Conservation (phyloP, 2,113 vertebrate species). For the Pavo muticus region DNA sequence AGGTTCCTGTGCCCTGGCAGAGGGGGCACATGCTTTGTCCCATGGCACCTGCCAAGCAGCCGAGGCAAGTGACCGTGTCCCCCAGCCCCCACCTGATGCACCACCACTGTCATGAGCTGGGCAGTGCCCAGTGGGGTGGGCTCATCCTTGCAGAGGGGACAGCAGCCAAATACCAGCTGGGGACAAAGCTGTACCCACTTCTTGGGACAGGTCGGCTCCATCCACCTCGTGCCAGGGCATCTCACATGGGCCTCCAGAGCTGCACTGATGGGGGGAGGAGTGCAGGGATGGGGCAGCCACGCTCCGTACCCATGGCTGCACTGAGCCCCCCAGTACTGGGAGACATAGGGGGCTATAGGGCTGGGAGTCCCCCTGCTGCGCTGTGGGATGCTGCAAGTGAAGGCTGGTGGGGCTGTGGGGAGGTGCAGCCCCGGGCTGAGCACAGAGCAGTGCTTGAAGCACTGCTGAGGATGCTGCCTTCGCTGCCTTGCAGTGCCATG, state of each 20-base stretch:
- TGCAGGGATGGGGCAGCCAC: neutral
- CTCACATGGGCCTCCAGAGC: neutral
- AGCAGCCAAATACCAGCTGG: neutral
- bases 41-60: rapidly evolving
- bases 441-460: rapidly evolving
- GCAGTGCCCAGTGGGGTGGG: neutral
- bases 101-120: neutral
- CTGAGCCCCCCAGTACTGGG: rapidly evolving
- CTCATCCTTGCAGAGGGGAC: rapidly evolving
- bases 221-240: neutral
- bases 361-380: neutral
- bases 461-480: too few relatives aligned
- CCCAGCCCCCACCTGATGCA: neutral
- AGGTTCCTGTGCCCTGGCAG: rapidly evolving
- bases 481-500: neutral
- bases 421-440: rapidly evolving
- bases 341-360: neutral
- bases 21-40: neutral
- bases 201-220: neutral
- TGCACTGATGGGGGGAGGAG: neutral
- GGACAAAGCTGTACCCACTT: neutral
- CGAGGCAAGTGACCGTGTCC: neutral
- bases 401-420: rapidly evolving
- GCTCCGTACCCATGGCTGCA: neutral
- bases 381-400: rapidly evolving